Base-by-base conservation (phyloP, 2,888 invertebrate genomes). In the Lomographa bimaculata region DNA sequence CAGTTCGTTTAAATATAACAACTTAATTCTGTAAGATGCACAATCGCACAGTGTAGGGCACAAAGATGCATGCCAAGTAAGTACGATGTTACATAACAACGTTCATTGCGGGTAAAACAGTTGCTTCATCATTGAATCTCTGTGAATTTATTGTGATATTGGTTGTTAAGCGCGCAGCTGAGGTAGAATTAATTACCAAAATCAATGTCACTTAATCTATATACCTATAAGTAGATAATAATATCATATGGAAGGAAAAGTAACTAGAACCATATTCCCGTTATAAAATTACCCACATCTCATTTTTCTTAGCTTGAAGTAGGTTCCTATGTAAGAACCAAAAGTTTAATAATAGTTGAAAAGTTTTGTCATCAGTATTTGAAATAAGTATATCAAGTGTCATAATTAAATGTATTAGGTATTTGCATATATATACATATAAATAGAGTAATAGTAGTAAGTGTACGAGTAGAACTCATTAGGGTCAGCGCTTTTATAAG, bases 81-180 rank as follows among this genome's bases (percentile, higher is more conserved):
- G 14, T 14, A 14, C 14, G 2, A 14, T 39, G 19, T 45, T 46
- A 29, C 30, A 33, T 39, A 37, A 52, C 32, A 35, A 33, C 36
- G 11, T 34, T 36, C 23, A 46, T 43, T 28, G 32, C 41, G 16
- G 20, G 36, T 39, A 30, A 35, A 36, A 16, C 36, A 30, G 37
- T 47, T 51, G 40, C 27, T 30, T 71, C 75, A 78, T 71, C 64
- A 67, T 67, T 60, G 51, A 57, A 65, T 76, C 60, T 71, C 57
- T 56, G 50, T 71, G 51, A 67, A 70, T 61, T 66, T 65, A 80
- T 78, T 84, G 84, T 83, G 82, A 83, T 85, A 84, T 78, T 78
- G 71, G 76, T 69, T 76, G 70, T 70, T 81, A 80, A 75, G 71
- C 63, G 55, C 55, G 61, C 70, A 72, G n/a, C n/a, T n/a, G 66